Evolutionary conservation across 2,113 vertebrate genomes (phyloP).

Genomic region (Piprites chloris): DNA sequence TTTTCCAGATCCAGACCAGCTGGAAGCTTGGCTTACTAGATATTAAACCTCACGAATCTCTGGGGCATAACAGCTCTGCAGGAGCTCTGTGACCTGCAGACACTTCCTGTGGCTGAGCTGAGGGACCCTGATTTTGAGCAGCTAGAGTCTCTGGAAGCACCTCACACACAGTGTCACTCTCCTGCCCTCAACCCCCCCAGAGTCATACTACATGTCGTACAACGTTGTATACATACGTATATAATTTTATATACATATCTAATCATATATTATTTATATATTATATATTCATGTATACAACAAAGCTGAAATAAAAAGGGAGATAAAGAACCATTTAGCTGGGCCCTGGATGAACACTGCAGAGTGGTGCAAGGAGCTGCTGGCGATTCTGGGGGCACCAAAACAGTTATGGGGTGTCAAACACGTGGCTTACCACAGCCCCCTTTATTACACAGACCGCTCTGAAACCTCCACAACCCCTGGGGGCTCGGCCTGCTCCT

Average conservation of each 20-base stretch:
- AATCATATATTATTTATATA: too few species aligned
- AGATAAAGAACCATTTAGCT: background rate
- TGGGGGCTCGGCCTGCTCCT: background rate
- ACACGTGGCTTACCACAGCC: fast-evolving
- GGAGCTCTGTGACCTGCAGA: background rate
- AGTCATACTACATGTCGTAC: fast-evolving
- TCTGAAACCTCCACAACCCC: background rate
- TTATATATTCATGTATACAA: background rate
- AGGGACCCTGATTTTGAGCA: background rate
- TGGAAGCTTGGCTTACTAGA: background rate
- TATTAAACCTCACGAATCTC: fast-evolving
- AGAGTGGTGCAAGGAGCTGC: background rate
- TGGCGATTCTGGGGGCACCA: fast-evolving
- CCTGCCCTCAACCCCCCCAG: too few species aligned
- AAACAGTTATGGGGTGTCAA: background rate
- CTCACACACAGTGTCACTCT: background rate
- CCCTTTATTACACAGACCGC: background rate
- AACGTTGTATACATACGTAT: background rate
- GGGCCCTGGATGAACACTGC: background rate
- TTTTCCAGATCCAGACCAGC: background rate
- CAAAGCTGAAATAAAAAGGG: background rate
- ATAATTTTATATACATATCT: background rate
- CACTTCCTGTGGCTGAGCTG: background rate
- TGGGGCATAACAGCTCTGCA: background rate
- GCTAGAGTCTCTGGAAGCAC: background rate